phyloP scores from a whole-genome alignment of 2,797 vertebrate genomes.

The Sorex maritimensis region DNA sequence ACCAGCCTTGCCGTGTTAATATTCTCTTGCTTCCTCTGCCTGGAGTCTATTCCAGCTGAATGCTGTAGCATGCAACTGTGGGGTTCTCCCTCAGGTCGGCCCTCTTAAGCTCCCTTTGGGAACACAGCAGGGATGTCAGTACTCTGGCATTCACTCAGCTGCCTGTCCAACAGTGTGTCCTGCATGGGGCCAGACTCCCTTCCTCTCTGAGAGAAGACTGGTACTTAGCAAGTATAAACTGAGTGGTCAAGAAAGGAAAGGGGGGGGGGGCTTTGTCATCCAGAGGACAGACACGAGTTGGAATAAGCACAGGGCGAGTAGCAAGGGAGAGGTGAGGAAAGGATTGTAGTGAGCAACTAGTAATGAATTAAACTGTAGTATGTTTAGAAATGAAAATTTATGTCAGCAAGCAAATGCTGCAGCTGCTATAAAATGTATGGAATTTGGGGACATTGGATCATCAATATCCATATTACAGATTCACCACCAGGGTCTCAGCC shows the following conservation, averaged over 20 bases:
- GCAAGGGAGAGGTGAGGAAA: background rate
- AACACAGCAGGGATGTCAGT: background rate
- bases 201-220: background rate
- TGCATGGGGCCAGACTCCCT: background rate
- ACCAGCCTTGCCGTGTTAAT: background rate
- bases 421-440: background rate
- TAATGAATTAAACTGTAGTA: background rate
- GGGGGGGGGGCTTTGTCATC: background rate
- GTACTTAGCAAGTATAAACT: background rate
- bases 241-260: background rate
- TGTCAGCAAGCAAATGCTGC: background rate
- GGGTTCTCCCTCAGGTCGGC: background rate
- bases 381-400: conserved; percentile 2
- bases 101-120: background rate
- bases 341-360: background rate
- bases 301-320: background rate
- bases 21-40: background rate
- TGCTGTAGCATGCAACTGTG: background rate
- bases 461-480: too few species aligned
- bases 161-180: background rate
- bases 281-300: background rate
- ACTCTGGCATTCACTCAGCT: background rate
- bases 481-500: too few species aligned
- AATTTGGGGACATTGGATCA: background rate
- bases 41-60: background rate